Base-by-base conservation (phyloP, 2,113 vertebrate species). In the Isurus oxyrinchus region DNA sequence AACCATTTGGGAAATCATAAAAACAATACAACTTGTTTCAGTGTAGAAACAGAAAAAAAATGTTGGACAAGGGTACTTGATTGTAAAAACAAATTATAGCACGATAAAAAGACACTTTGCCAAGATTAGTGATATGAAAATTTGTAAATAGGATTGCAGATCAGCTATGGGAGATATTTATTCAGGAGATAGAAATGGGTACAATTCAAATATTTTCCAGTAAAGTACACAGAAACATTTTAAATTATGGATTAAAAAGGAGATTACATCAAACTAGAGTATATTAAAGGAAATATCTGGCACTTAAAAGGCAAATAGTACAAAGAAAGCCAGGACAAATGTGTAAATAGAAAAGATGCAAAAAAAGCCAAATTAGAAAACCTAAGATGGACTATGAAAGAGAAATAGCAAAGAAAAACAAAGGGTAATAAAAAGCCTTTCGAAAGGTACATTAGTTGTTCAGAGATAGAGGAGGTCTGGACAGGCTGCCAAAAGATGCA, bases 171-270 rank as follows among this genome's bases (percentile, higher is more conserved):
- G 69, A 31, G 69, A 31, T 31, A 72, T 72, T 72, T 72, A 72
- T 7, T 31, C 4, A n/a, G 76, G 35, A 79, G 11, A n/a, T 79
- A 7, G 7, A 79, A 79, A 79, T 69, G 76, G 76, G 76, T n/a
- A 79, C 76, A 79, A 79, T n/a, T 79, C 31, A 79, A 79, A 79
- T n/a, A 79, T 79, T 79, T n/a, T 79, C 76, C 76, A 79, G 72
- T 11, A 79, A 79, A 3, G 35, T 79, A 14, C 11, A 1, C 31
- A 13, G 25, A 72, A 79, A n/a, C 27, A 79, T 79, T 79, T n/a
- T 79, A 79, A 79, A 35, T 14, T 79, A 79, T 72, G 69, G 69
- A 72, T 72, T 25, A 72, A 25, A 0, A 72, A 72, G 27, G 23
- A 27, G 67, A 72, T 72, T 5, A 69, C 23, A 69, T 27, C 67